phyloP scores from a whole-genome alignment of 92 coral and sea anemone genomes.

The Palythoa grandiflora region DNA sequence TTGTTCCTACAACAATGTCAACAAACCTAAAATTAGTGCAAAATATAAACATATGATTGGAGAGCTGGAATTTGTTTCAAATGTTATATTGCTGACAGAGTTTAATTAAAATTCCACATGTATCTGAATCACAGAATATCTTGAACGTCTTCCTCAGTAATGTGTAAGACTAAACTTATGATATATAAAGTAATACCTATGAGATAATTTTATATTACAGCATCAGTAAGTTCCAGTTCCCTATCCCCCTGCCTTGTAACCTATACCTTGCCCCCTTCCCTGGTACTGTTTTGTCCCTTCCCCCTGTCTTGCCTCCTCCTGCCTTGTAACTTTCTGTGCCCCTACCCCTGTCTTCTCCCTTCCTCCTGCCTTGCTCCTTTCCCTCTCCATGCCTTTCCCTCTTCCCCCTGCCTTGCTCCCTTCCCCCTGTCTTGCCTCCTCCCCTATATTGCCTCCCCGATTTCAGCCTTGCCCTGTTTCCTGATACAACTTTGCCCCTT shows the following conservation, averaged over 20 bases:
- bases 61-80: no score
- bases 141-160: no score
- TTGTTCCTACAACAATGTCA: slow-evolving; percentile 71
- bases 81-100: no score
- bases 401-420: background rate
- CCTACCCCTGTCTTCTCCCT: background rate
- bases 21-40: background rate
- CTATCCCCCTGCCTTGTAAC: background rate
- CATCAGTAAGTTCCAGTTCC: no score
- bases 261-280: background rate
- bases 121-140: no score
- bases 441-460: background rate
- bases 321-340: background rate
- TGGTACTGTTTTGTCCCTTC: background rate
- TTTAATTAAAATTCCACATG: no score
- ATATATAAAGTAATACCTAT: no score
- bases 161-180: no score
- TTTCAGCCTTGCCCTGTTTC: background rate
- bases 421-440: background rate
- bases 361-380: background rate
- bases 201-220: no score
- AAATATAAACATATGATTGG: background rate
- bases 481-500: background rate
- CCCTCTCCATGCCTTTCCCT: background rate
- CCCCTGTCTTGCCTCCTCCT: background rate